Percentiles rank a stretch among this genome's conserved stretches.
Conservation (phyloP, 2,113 vertebrate genomes). For the Centropristis striata region DNA sequence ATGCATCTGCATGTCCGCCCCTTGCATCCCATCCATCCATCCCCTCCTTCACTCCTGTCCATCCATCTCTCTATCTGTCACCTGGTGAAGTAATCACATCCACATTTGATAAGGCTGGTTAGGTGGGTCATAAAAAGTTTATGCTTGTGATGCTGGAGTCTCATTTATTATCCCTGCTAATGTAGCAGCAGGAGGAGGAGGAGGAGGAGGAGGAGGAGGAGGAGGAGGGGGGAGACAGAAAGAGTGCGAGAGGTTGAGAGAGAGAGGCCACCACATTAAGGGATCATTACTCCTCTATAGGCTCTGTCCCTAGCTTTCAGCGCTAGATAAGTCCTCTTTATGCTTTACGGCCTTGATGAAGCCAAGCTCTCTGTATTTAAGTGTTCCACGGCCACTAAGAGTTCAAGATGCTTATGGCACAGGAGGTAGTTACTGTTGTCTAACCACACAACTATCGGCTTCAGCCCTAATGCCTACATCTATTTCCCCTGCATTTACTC, state of each 20-base stretch:
- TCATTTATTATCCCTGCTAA: conserved; percentile 85
- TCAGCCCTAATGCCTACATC: conserved; percentile 61
- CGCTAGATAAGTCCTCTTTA: conserved; percentile 67
- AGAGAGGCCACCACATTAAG: conserved; percentile 80
- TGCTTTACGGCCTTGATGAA: conserved; percentile 77
- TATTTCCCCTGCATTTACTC: conserved; percentile 56
- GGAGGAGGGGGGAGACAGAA: conserved; percentile 25
- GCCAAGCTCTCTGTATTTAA: conserved; percentile 78
- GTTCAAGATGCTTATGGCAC: conserved; percentile 74
- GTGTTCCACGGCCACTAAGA: conserved; percentile 77
- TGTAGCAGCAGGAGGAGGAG: conserved; percentile 70
- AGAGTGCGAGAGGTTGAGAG: conserved; percentile 67
- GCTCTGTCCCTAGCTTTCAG: conserved; percentile 76
- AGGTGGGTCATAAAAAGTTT: conserved; percentile 84
- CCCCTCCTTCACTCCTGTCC: conserved; percentile 52
- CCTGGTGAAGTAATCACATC: conserved; percentile 76
- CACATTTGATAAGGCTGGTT: conserved; percentile 84
- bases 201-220: conserved; percentile 26
- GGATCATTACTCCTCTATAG: conserved; percentile 80
- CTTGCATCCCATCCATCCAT: conserved; percentile 27
- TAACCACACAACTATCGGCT: conserved; percentile 74
- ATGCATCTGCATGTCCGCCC: not conserved
- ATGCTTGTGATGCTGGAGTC: conserved; percentile 77
- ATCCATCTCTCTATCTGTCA: conserved; percentile 74
- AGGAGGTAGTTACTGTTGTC: conserved; percentile 80